Conservation (phyloP, 2,113 vertebrate species). For the zebrafish (Danio rerio) region DNA sequence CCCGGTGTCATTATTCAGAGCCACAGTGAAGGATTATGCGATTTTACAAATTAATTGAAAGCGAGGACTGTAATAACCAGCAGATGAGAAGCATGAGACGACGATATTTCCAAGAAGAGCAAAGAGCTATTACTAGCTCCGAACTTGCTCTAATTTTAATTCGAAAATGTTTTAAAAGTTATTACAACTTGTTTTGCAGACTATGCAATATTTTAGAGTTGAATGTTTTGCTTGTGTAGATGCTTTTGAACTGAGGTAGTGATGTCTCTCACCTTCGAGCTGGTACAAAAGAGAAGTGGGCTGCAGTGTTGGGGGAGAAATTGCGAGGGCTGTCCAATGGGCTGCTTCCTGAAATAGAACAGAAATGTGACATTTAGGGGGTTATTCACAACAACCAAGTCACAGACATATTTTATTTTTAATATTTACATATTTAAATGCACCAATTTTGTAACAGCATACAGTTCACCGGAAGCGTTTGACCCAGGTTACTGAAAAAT, state of each 20-base stretch:
- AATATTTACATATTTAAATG: too few species aligned
- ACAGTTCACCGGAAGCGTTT: too few species aligned
- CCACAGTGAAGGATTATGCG: constrained; percentile 18
- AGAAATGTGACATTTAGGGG: not conserved
- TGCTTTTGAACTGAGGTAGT: not conserved
- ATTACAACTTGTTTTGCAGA: not conserved
- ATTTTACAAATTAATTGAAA: constrained; percentile 25
- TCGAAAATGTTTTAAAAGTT: not conserved
- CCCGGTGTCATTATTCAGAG: constrained; percentile 41
- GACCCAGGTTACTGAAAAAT: too few species aligned
- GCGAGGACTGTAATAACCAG: constrained; percentile 25
- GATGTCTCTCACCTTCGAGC: constrained; percentile 87
- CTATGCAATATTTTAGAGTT: not conserved
- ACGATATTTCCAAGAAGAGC: not conserved
- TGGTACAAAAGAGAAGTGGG: constrained; percentile 95
- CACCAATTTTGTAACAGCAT: too few species aligned
- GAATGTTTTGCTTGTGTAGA: not conserved
- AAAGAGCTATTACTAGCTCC: not conserved
- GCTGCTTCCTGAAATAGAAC: constrained; percentile 85
- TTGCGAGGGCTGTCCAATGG: constrained; percentile 96
- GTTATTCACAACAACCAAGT: not conserved
- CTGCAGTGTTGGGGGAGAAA: constrained; percentile 96
- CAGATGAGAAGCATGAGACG: constrained; percentile 25
- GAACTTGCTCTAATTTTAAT: not conserved
- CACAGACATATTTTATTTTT: too few species aligned